Base-by-base conservation (phyloP, 1,140 invertebrate species). In the Dendroctonus valens region DNA sequence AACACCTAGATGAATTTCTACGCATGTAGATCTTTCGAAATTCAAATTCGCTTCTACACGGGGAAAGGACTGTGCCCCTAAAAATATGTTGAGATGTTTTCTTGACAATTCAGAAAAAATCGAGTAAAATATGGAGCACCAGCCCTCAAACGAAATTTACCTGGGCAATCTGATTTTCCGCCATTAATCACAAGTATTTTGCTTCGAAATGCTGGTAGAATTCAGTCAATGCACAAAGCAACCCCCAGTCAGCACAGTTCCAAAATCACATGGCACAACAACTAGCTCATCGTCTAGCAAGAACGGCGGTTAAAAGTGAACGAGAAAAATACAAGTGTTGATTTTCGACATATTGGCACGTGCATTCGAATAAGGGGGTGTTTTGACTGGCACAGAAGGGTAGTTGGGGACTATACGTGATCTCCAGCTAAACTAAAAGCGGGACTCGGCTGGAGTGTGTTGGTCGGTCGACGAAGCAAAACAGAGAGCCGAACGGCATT, bases 81-180 rank as follows among this genome's bases (percentile, higher is more conserved):
- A 9, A 46, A 46, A 46, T 46, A 26, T 26, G 1, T 26, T 26
- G 26, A 26, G 26, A 26, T 26, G 3, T 26, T 26, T 26, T 3
- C 26, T 26, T 26, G 26, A 1, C 26, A 26, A 26, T 26, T 3
- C 3, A 26, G 26, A 46, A 46, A n/a, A 46, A 11, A 46, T 46
- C 44, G 9, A 46, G 2, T 46, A 46, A 46, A 67, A 26, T 26
- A 26, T 26, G 26, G 26, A 26, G 26, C 26, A 26, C 26, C 26
- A 26, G 26, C 26, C 26, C 26, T 26, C 26, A 26, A 26, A 26
- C 26, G 26, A 26, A 26, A 26, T 26, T 26, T 73, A 75, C 74
- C 74, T 75, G 74, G 63, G 72, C 72, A 59, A 75, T 75, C 54
- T 75, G 72, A 70, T 75, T 75, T 66, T 75, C 74, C 69, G 74